A percentile compares a stretch with the other conserved stretches of the same genome.
phyloP scores from a whole-genome alignment of 2,797 vertebrate species.

The Lateolabrax maculatus region DNA sequence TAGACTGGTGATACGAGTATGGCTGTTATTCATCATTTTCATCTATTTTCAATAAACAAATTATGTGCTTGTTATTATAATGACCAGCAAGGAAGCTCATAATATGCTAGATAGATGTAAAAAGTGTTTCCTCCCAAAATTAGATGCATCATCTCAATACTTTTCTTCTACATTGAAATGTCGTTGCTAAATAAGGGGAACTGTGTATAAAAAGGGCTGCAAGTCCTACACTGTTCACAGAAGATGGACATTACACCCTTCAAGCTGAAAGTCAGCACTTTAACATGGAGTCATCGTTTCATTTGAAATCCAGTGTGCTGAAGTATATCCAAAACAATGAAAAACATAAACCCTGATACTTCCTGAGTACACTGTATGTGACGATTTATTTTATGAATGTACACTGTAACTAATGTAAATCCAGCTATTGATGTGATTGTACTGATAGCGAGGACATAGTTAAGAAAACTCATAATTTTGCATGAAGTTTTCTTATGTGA shows the following conservation, averaged over 20 bases:
- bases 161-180: neutral
- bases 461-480: neutral
- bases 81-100: neutral
- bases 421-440: neutral
- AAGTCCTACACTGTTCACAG: neutral
- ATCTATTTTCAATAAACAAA: neutral
- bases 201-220: neutral
- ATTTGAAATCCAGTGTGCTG: constrained; percentile 7
- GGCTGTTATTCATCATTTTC: constrained; percentile 18
- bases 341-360: neutral
- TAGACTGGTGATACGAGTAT: neutral
- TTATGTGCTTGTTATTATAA: constrained; percentile 13
- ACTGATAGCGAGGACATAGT: neutral
- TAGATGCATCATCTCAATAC: neutral
- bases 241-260: neutral
- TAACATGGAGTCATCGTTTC: neutral
- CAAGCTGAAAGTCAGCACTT: constrained; percentile 5
- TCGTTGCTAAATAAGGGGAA: neutral
- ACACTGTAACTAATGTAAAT: neutral
- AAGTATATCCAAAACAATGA: neutral
- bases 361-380: neutral
- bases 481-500: neutral
- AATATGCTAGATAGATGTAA: neutral
- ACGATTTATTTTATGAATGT: neutral
- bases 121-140: neutral